phyloP scores from a whole-genome alignment of 2,113 vertebrate species.

The Limnothrissa miodon region DNA sequence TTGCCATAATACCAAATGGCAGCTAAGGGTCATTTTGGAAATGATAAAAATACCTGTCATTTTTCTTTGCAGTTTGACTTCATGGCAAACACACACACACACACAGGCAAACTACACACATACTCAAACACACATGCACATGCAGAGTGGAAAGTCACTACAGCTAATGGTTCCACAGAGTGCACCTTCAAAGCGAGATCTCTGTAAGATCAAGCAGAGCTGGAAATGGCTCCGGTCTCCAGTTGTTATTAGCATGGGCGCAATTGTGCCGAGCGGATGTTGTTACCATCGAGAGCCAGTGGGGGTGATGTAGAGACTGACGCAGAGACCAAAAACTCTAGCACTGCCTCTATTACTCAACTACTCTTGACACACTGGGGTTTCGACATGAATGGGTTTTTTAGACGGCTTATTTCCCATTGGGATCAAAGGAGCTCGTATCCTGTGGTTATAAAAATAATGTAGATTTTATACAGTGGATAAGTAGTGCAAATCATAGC shows the following conservation, averaged over 20 bases:
- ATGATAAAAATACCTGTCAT: no score
- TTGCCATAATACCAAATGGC: background rate
- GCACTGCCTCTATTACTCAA: background rate
- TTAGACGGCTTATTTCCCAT: background rate
- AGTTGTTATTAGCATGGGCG: background rate
- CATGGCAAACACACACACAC: background rate
- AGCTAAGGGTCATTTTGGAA: background rate
- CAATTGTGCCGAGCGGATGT: background rate
- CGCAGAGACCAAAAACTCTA: no score
- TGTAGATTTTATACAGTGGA: background rate
- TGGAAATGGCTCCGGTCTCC: background rate
- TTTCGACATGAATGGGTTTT: background rate
- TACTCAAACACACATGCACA: no score
- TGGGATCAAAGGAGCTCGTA: background rate
- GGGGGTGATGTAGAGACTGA: background rate
- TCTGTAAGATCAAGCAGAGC: background rate
- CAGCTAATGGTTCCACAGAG: background rate
- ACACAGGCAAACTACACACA: no score
- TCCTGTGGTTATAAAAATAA: background rate
- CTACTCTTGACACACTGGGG: background rate
- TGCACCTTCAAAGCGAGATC: background rate
- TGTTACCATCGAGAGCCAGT: background rate
- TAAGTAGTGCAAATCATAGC: background rate
- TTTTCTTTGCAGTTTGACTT: background rate
- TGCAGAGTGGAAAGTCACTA: background rate